phyloP scores from a whole-genome alignment of 2,113 vertebrate species.

The Daphoenositta chrysoptera region DNA sequence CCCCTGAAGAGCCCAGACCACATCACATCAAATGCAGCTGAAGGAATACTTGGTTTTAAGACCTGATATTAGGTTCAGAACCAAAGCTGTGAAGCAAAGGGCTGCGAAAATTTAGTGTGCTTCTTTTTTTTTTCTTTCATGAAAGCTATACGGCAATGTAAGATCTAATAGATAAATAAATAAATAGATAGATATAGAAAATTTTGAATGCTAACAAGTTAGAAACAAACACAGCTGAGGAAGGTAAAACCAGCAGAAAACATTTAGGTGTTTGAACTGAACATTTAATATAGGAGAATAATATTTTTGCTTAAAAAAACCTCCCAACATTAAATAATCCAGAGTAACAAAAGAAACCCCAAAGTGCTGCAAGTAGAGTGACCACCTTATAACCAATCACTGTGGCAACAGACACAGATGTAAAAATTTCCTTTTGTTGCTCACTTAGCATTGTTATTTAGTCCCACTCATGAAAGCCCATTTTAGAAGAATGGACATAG shows the following conservation, averaged over 20 bases:
- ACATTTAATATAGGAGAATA: neutral
- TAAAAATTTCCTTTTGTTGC: neutral
- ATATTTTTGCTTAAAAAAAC: neutral
- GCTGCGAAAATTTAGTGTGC: neutral
- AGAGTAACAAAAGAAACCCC: neutral
- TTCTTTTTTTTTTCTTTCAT: neutral
- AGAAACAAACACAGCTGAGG: rapidly evolving
- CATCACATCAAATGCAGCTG: neutral
- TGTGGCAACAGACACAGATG: rapidly evolving
- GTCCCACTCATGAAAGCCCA: neutral
- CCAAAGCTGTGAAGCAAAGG: neutral
- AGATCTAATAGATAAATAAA: neutral
- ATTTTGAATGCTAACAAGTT: neutral
- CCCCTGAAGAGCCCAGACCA: neutral
- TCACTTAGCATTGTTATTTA: neutral
- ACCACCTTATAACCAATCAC: neutral
- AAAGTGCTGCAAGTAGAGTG: neutral
- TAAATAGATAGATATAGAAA: neutral
- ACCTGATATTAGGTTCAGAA: neutral
- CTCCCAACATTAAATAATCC: neutral
- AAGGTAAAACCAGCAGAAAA: neutral
- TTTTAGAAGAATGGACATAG: neutral
- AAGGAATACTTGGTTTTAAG: neutral
- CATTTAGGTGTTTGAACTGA: neutral
- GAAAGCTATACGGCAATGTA: neutral